Evolutionary conservation across 2,113 vertebrate genomes (phyloP), one percentile per base, ranked within the genome.

Genomic region (Anguilla rostrata): DNA sequence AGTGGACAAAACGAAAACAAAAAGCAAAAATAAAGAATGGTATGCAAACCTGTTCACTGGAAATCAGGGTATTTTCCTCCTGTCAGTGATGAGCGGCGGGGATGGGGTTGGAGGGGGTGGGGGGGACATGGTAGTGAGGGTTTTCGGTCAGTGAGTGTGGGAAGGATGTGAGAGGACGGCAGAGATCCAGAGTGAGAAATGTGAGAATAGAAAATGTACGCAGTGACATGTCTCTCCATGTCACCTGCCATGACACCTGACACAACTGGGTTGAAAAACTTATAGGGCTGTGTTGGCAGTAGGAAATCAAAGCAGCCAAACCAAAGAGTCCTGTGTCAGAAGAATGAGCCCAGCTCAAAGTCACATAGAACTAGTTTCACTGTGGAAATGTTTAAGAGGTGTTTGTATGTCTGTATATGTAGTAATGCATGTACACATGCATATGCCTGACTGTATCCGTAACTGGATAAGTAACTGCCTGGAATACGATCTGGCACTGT

Each of bases 231-330:
- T 75, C 79, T 82, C 39, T 75, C 57, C 15, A 14, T 34, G 39
- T 29, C 40, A 16, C 40, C 81, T 75, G 43, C 20, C 40, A 39
- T 40, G 83, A 87, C 79, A 85, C 39, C n/a, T 46, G 57, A 87
- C 29, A 87, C 60, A 0, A 26, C 3, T 1, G 22, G 63, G 56
- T 53, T 39, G 84, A 11, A 40, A 75, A 85, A 82, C 20, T 41
- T 39, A 29, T 53, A 85, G 15, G 40, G 15, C 34, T 7, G 34
- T 71, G 83, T 16, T 82, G 83, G 60, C 60, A 87, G 63, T 81
- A 60, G 81, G 81, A 56, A 86, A 85, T 88, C 43, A 83, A 83
- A 86, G 83, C 84, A 88, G 84, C 40, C 63, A 85, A 46, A 46
- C 43, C 34, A 34, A 34, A 12, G 12, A 26, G 84, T 86, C 40